These are phyloP conservation scores for Aphidoletes aphidimyza DNA, from an alignment of 2,888 invertebrate species.

Conservation along the genomic window DNA sequence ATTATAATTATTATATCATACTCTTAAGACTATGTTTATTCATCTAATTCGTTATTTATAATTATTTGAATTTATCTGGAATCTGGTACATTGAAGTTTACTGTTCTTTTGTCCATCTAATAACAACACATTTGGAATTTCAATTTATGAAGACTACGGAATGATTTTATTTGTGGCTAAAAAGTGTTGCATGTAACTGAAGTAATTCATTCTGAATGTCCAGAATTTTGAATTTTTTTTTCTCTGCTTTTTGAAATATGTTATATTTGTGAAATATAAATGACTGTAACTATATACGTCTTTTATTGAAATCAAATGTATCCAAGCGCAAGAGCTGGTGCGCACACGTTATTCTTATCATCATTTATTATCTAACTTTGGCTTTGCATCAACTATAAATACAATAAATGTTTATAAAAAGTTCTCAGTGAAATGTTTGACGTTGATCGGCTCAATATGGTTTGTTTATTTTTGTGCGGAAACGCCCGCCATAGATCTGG, in stretches of 20 bases:
- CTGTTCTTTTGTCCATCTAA: too few species aligned
- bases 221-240: too few species aligned
- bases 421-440: background rate
- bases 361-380: constrained; percentile 53
- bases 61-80: too few species aligned
- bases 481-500: background rate
- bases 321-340: constrained; percentile 28
- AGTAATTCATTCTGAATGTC: too few species aligned
- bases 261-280: constrained; percentile 11
- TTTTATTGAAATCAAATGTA: constrained; percentile 11
- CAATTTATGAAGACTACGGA: too few species aligned
- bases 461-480: background rate
- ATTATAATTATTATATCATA: background rate
- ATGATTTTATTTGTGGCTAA: too few species aligned
- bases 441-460: background rate
- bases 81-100: too few species aligned
- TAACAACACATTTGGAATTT: too few species aligned
- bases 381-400: constrained; percentile 50
- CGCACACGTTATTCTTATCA: constrained; percentile 39
- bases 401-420: constrained; percentile 8
- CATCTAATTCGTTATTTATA: background rate
- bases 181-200: too few species aligned
- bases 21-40: background rate
- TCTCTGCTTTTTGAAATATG: background rate
- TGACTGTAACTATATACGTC: background rate